A percentile compares a stretch with the other conserved stretches of the same genome.
Conservation (phyloP, 2,113 vertebrate species). For the Prionailurus bengalensis region DNA sequence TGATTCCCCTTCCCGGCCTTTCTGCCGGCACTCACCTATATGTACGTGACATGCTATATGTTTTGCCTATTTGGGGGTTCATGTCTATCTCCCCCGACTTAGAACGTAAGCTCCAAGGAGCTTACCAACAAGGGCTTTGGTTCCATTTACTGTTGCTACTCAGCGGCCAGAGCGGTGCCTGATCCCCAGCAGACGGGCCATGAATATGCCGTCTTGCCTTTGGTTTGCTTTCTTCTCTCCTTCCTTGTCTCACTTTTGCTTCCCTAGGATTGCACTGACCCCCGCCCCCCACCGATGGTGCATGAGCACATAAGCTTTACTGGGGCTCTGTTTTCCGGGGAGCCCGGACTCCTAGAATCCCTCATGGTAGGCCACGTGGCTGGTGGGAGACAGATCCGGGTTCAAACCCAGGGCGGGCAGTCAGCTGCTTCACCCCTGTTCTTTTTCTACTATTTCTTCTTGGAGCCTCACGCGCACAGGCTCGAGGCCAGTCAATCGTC, state of each 20-base stretch:
- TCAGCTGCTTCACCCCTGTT: too few relatives aligned
- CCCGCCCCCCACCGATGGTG: fast-evolving
- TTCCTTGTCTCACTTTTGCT: neutral
- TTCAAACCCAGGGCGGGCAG: neutral
- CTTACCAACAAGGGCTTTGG: too few relatives aligned
- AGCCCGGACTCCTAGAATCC: too few relatives aligned
- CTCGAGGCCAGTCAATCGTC: neutral
- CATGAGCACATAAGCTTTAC: fast-evolving
- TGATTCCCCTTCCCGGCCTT: neutral
- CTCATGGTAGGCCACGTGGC: neutral
- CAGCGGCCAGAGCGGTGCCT: neutral
- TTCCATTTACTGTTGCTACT: neutral
- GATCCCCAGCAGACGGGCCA: fast-evolving
- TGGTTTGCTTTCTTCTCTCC: neutral
- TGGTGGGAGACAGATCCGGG: neutral
- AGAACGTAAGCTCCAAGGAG: neutral
- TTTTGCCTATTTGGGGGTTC: neutral
- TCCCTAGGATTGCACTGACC: too few relatives aligned
- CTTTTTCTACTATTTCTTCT: neutral
- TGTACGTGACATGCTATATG: too few relatives aligned
- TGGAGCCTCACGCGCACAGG: neutral
- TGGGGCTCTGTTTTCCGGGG: neutral
- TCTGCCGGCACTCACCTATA: fast-evolving
- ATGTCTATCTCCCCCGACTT: neutral
- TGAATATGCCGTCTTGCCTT: fast-evolving